A percentile compares a stretch with the other conserved stretches of the same genome.
These are phyloP conservation scores for Crossaster papposus DNA, from an alignment of 53 echinoderm and acorn worm genomes.

Conservation along the genomic window DNA sequence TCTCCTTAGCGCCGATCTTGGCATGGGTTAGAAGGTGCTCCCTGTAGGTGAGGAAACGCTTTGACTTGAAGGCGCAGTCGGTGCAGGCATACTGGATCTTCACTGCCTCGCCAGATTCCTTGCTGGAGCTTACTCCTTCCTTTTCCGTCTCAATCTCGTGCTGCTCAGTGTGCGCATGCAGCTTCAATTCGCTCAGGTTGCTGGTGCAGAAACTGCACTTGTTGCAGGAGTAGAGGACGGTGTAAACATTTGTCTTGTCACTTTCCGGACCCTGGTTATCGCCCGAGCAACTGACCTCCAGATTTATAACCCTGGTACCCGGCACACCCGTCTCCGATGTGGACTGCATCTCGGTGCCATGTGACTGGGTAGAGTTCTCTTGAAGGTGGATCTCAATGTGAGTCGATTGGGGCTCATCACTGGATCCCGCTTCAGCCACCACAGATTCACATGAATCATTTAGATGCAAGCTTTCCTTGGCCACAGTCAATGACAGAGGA, in stretches of 20 bases:
- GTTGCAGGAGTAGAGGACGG: constrained; percentile 35
- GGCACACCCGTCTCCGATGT: not conserved
- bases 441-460: not conserved
- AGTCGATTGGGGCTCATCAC: not conserved
- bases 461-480: not conserved
- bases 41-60: constrained; percentile 47
- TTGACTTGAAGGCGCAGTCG: constrained; percentile 38
- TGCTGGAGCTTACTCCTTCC: not conserved
- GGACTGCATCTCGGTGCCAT: not conserved
- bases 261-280: not conserved
- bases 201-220: constrained; percentile 52
- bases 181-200: constrained; percentile 31
- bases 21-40: constrained; percentile 62
- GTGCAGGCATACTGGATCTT: constrained; percentile 27
- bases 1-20: constrained; percentile 54
- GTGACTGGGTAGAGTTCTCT: not conserved
- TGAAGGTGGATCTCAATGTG: constrained; percentile 19
- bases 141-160: not conserved
- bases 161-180: constrained; percentile 29
- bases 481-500: not conserved
- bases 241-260: not conserved
- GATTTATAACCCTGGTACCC: constrained; percentile 21
- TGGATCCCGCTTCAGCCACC: not conserved
- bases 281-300: constrained; percentile 35
- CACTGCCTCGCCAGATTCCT: not conserved